These are phyloP conservation scores for Camponotus floridanus DNA, from an alignment of 1,140 invertebrate species.

Conservation along the genomic window DNA sequence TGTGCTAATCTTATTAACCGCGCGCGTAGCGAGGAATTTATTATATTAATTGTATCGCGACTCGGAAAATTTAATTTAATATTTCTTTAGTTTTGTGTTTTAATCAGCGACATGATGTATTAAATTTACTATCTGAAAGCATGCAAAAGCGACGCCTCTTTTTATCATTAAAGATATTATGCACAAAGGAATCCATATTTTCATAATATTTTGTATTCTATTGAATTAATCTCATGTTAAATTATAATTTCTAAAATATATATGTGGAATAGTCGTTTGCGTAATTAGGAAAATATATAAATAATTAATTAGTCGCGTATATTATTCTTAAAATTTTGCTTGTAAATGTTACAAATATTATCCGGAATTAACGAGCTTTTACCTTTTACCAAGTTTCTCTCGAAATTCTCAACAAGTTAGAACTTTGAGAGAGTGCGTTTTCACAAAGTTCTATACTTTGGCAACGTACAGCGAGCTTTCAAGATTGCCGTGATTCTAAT, in stretches of 20 bases:
- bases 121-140: conserved; percentile 31
- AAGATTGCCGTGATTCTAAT: conserved; percentile 23
- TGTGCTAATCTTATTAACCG: conserved; percentile 43
- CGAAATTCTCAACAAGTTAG: conserved; percentile 43
- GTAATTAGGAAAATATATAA: not conserved
- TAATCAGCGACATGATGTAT: not conserved
- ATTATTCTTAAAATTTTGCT: conserved; percentile 45
- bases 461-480: conserved; percentile 31
- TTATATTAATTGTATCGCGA: conserved; percentile 24
- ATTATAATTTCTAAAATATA: not conserved
- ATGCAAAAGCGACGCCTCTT: not conserved
- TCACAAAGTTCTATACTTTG: conserved; percentile 39
- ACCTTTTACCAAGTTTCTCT: conserved; percentile 15
- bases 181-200: not conserved
- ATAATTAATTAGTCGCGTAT: not conserved
- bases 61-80: not conserved
- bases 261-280: not conserved
- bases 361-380: conserved; percentile 45
- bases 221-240: not conserved
- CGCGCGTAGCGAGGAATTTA: conserved; percentile 6
- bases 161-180: not conserved
- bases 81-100: not conserved
- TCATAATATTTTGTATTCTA: not conserved
- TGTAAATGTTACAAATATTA: conserved; percentile 36
- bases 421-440: conserved; percentile 16